Conservation (phyloP, 1,140 invertebrate species). For the Scaptomyza graminum region DNA sequence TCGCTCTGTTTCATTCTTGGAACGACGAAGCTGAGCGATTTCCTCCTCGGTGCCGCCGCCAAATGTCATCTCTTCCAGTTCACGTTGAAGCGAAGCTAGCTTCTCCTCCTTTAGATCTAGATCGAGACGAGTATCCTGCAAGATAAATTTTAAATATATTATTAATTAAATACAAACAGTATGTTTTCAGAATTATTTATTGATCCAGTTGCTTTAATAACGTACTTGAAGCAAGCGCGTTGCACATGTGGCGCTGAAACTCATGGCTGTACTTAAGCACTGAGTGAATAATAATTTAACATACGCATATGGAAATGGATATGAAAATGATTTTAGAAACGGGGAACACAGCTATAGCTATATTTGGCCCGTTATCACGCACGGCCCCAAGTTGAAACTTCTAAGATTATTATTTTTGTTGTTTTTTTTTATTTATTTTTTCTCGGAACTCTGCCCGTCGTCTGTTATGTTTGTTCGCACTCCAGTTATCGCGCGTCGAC, state of each 20-base stretch:
- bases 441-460: constrained; percentile 34
- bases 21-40: constrained; percentile 90
- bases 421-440: constrained; percentile 34
- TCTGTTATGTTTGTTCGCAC: constrained; percentile 40
- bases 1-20: constrained; percentile 94
- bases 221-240: constrained; percentile 63
- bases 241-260: constrained; percentile 63
- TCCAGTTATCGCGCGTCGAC: constrained; percentile 70
- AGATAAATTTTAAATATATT: not conserved
- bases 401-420: constrained; percentile 30
- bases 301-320: constrained; percentile 14
- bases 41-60: constrained; percentile 94
- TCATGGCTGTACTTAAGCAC: constrained; percentile 60
- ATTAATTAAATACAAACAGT: not conserved
- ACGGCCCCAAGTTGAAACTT: constrained; percentile 21
- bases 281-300: not conserved
- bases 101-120: constrained; percentile 94
- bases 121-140: constrained; percentile 92
- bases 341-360: constrained; percentile 18
- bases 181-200: not conserved
- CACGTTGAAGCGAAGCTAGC: constrained; percentile 89
- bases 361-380: constrained; percentile 35
- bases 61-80: constrained; percentile 93
- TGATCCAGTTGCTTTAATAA: not conserved
- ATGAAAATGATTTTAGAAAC: constrained; percentile 21